Evolutionary conservation across 1,140 invertebrate species (phyloP).

Genomic region (Ips typographus): DNA sequence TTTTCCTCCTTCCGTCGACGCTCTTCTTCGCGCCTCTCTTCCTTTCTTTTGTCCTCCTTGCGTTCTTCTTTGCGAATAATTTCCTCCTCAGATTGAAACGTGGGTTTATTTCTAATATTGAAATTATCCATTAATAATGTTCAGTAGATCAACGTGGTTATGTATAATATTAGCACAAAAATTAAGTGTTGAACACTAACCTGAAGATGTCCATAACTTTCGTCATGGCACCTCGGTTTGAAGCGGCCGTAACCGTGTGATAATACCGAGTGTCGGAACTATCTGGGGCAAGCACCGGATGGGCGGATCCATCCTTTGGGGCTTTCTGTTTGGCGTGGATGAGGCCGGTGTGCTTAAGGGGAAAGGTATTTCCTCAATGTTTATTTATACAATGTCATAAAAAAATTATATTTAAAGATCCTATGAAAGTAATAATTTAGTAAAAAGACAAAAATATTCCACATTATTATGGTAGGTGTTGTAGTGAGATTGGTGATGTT

Average conservation of each 20-base stretch:
- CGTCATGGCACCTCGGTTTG: conserved; percentile 68
- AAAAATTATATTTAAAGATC: too few species aligned
- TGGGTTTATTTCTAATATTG: conserved; percentile 25
- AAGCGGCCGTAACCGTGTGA: conserved; percentile 61
- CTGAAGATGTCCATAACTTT: conserved; percentile 91
- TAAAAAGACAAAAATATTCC: too few species aligned
- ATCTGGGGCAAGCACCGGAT: conserved; percentile 58
- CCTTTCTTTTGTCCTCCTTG: conserved; percentile 29
- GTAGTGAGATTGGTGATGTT: too few species aligned
- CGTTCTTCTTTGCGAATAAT: conserved; percentile 30
- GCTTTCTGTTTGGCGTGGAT: conserved; percentile 52
- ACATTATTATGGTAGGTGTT: too few species aligned
- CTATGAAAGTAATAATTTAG: too few species aligned
- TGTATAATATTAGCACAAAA: background rate
- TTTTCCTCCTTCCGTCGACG: conserved; percentile 29
- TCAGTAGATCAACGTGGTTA: background rate
- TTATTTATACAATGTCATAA: too few species aligned
- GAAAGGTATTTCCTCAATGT: background rate
- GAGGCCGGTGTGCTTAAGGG: conserved; percentile 54
- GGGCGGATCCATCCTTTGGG: conserved; percentile 64
- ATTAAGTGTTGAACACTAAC: conserved; percentile 49
- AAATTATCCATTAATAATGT: background rate
- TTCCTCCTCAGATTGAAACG: conserved; percentile 35
- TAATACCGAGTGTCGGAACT: conserved; percentile 69
- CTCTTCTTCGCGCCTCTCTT: conserved; percentile 28